These are phyloP conservation scores for Anthoptus insignis DNA, from an alignment of 2,888 invertebrate species.

Conservation along the genomic window DNA sequence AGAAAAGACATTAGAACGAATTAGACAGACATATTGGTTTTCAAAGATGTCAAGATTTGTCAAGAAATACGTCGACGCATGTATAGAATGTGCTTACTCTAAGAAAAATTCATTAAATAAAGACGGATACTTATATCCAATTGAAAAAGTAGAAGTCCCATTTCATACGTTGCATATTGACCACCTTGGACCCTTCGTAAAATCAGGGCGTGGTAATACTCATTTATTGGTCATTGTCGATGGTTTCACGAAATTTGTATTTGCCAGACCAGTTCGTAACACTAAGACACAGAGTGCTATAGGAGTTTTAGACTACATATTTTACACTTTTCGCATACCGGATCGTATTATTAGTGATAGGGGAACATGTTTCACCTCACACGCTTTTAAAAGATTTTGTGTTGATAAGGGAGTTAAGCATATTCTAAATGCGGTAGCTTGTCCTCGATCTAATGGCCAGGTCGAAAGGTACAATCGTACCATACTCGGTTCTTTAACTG, in stretches of 20 bases:
- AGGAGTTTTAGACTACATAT: background rate
- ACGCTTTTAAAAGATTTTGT: background rate
- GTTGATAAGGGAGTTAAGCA: background rate
- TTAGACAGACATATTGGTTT: constrained; percentile 66
- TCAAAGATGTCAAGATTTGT: constrained; percentile 61
- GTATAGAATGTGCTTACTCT: constrained; percentile 60
- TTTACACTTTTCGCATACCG: background rate
- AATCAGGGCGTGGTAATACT: constrained; percentile 53
- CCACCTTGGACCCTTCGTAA: constrained; percentile 59
- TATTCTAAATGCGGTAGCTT: background rate
- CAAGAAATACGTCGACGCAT: constrained; percentile 61
- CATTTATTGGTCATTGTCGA: constrained; percentile 39
- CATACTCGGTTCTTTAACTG: background rate
- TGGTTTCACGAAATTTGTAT: constrained; percentile 17
- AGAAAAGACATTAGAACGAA: constrained; percentile 47
- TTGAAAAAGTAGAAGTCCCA: constrained; percentile 42
- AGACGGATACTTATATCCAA: constrained; percentile 46
- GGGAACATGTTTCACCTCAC: background rate
- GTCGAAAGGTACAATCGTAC: background rate
- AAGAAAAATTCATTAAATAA: constrained; percentile 37
- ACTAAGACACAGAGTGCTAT: background rate
- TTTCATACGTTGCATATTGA: constrained; percentile 46
- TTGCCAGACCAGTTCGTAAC: background rate
- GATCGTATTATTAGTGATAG: background rate
- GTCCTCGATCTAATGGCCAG: background rate